Percentiles rank a stretch among this genome's conserved stretches.
phyloP scores from a whole-genome alignment of 2,888 invertebrate species.

The Andricus curvator region DNA sequence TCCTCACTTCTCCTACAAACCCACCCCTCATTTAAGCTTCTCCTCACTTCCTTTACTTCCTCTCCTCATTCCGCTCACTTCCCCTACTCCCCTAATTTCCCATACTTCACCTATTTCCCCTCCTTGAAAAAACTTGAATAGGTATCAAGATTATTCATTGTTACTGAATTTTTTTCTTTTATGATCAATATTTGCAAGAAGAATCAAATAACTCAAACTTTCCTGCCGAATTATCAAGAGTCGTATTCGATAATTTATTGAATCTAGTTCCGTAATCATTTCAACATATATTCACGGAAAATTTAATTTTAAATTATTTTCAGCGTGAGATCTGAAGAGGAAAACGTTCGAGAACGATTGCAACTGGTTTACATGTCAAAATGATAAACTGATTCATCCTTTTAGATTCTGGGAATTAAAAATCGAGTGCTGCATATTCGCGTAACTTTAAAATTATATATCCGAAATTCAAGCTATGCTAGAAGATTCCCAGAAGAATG shows the following conservation, averaged over 20 bases:
- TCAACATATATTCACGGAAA: not conserved
- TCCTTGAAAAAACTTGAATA: too few relatives aligned
- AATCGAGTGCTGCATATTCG: not conserved
- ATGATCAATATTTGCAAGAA: not conserved
- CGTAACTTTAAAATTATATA: slow-evolving; percentile 10
- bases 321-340: not conserved
- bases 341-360: not conserved
- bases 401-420: slow-evolving; percentile 9
- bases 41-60: too few relatives aligned
- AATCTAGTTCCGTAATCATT: too few relatives aligned
- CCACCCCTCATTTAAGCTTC: too few relatives aligned
- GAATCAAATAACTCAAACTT: too few relatives aligned
- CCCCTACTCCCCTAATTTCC: too few relatives aligned
- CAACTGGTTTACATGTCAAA: not conserved
- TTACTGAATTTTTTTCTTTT: not conserved
- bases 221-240: too few relatives aligned
- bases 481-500: not conserved
- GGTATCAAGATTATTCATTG: too few relatives aligned
- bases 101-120: too few relatives aligned
- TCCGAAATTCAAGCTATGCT: not conserved
- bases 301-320: not conserved
- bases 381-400: not conserved
- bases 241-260: too few relatives aligned
- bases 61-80: too few relatives aligned
- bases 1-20: too few relatives aligned